Evolutionary conservation across 2,888 invertebrate genomes (phyloP), one percentile per base, ranked within the genome.

Genomic region (Scotopteryx bipunctaria): DNA sequence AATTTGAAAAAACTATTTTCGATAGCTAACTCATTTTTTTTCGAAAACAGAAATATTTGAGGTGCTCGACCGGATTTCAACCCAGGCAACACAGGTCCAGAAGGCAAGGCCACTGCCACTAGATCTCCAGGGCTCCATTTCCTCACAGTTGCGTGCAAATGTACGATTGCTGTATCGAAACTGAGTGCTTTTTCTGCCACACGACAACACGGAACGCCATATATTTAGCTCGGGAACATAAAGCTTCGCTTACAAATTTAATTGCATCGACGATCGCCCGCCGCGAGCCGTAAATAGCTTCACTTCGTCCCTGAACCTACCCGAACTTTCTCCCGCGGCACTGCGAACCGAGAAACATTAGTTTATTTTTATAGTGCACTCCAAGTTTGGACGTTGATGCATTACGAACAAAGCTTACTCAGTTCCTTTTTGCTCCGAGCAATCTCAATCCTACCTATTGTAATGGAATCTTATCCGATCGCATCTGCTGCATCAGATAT

Each of bases 201-300:
- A 71, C 68, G 75, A 81, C 78, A 83, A 79, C 82, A 51, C 37
- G 35, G 42, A 52, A 46, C 41, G 52, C 31, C 23, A 41, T 86
- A 87, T 82, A 83, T 87, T 85, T 87, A 86, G 82, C 78, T 68
- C 63, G 59, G 61, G 76, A 76, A 79, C 83, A 83, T 86, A 86
- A 83, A 85, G 81, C 83, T 84, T 76, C 79, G 83, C 80, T 84
- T 82, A 85, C 88, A 85, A 82, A 82, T 87, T 87, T 90, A 88
- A 89, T 88, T 87, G 88, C 89, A 86, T 82, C 83, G 84, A 69
- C 83, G 84, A 86, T 86, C 88, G 88, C 81, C 83, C 79, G 88
- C 83, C 80, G 75, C 73, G 85, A 70, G 80, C 78, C 86, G 78
- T 66, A 89, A 89, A 89, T 89, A 89, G 82, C 83, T 71, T 69